Percentiles rank a stretch among this genome's conserved stretches.
Conservation (phyloP, 2,113 vertebrate genomes). For the Chaetura pelagica region DNA sequence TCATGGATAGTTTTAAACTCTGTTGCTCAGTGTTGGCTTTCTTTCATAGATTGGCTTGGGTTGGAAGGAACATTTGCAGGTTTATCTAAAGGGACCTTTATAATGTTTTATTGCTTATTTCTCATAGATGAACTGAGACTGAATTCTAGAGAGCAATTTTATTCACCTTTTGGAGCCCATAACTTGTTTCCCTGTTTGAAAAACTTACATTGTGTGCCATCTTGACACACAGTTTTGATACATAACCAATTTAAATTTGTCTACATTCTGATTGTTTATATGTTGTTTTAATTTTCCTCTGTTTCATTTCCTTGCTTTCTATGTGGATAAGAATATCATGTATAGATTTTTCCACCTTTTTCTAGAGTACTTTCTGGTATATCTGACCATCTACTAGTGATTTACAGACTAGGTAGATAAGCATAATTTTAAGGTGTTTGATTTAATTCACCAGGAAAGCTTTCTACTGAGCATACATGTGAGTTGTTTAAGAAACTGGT, state of each 20-base stretch:
- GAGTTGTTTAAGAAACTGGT: not conserved
- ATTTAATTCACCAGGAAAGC: not conserved
- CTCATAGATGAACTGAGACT: not conserved
- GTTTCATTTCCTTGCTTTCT: not conserved
- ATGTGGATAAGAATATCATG: not conserved
- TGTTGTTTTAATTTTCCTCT: not conserved
- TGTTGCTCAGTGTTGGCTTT: not conserved
- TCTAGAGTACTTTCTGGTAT: not conserved
- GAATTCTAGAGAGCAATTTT: not conserved
- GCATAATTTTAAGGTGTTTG: not conserved
- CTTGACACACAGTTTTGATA: not conserved
- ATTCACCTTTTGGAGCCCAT: not conserved
- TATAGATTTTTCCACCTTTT: not conserved
- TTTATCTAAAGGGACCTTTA: not conserved
- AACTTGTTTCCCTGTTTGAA: not conserved
- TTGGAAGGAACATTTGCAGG: not conserved
- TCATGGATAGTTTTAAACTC: not conserved
- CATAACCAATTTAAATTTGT: not conserved
- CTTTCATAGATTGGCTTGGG: not conserved
- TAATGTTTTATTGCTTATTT: not conserved
- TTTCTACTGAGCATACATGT: not conserved
- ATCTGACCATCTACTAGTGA: not conserved
- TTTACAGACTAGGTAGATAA: not conserved
- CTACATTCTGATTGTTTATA: accelerated
- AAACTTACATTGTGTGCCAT: not conserved